A percentile compares a stretch with the other conserved stretches of the same genome.
phyloP scores from a whole-genome alignment of 2,888 invertebrate genomes.

The Aplocera efformata region DNA sequence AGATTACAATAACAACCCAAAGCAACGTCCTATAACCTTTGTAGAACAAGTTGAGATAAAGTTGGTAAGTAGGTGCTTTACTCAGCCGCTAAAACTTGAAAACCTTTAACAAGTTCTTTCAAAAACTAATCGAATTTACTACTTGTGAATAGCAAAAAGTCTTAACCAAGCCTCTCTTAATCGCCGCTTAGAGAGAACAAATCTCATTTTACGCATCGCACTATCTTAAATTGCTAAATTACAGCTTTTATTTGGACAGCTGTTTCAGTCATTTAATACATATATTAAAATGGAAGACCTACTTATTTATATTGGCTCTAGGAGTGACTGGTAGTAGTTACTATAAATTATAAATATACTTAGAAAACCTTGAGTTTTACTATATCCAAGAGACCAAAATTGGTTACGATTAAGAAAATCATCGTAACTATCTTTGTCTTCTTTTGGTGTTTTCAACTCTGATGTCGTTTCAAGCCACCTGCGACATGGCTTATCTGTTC shows the following conservation, averaged over 20 bases:
- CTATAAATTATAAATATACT: no score
- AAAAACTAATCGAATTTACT: conserved; percentile 19
- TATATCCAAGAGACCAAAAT: no score
- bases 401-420: no score
- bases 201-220: conserved; percentile 27
- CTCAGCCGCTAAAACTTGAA: conserved; percentile 12
- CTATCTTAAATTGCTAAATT: conserved; percentile 23
- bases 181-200: conserved; percentile 22
- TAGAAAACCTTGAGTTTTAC: no score
- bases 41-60: conserved; percentile 14
- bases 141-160: conserved; percentile 21
- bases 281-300: no score
- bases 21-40: conserved; percentile 2
- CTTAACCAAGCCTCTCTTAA: conserved; percentile 19
- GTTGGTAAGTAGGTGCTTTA: conserved; percentile 15
- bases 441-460: no score
- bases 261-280: neutral
- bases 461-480: no score
- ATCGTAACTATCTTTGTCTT: no score
- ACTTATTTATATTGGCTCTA: no score
- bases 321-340: no score
- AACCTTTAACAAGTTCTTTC: conserved; percentile 8
- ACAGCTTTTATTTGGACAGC: conserved; percentile 8
- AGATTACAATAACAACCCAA: conserved; percentile 2
- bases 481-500: no score